Conservation (phyloP, 2,113 vertebrate species). For the Hemicordylus capensis region DNA sequence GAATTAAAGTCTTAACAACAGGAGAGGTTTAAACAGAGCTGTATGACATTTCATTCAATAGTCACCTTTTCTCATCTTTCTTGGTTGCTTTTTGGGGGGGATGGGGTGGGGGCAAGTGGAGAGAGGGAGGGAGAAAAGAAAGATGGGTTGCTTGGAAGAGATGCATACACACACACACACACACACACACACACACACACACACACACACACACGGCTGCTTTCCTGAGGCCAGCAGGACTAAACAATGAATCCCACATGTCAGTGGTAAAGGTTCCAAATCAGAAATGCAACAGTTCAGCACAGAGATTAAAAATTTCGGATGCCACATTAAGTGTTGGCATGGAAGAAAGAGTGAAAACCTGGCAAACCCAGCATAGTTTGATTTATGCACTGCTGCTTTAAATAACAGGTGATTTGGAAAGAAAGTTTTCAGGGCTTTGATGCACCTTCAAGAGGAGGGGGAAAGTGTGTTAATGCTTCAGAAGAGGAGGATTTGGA, state of each 20-base stretch:
- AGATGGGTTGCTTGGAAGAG: background rate
- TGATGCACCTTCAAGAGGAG: background rate
- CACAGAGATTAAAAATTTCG: background rate
- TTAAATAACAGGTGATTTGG: background rate
- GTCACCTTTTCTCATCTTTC: constrained; percentile 11
- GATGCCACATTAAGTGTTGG: background rate
- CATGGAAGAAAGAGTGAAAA: background rate
- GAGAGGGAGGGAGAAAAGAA: too few species aligned
- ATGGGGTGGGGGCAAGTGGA: background rate
- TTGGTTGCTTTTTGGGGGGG: background rate
- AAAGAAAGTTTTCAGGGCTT: background rate
- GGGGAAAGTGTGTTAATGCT: background rate
- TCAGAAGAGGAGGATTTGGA: rapidly evolving
- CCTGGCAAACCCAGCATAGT: background rate
- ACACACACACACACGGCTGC: background rate
- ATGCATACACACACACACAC: background rate
- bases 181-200: background rate
- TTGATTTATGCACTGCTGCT: rapidly evolving
- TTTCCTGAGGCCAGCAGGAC: constrained; percentile 1
- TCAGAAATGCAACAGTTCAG: background rate
- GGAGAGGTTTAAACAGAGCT: constrained; percentile 29
- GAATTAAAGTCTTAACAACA: constrained; percentile 58
- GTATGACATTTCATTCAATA: background rate
- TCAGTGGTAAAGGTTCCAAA: rapidly evolving
- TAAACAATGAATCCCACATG: background rate